Conservation (phyloP, 2,888 invertebrate species). For the Athalia cordata region DNA sequence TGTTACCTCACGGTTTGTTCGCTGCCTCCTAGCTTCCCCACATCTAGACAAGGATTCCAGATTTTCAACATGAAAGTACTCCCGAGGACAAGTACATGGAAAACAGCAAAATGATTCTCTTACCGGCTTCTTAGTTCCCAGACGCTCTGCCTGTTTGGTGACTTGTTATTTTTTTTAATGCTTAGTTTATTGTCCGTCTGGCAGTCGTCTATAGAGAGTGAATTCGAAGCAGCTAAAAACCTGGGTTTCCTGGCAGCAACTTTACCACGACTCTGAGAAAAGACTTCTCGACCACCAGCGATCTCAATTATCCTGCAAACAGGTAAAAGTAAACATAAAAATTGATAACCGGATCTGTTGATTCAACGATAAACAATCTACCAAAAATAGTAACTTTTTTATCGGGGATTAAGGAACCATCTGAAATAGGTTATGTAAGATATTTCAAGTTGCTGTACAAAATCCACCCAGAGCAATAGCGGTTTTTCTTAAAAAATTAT, state of each 20-base stretch:
- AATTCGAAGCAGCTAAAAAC: conserved; percentile 73
- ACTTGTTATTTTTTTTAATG: conserved; percentile 74
- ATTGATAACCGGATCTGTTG: neutral
- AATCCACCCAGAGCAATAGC: no score
- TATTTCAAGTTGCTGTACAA: no score
- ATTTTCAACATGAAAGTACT: conserved; percentile 1
- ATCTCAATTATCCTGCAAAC: conserved; percentile 80
- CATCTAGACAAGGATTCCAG: conserved; percentile 65
- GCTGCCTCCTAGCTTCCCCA: conserved; percentile 71
- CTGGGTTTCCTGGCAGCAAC: conserved; percentile 82
- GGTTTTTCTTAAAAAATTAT: no score
- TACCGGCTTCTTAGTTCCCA: conserved; percentile 78
- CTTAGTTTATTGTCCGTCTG: conserved; percentile 70
- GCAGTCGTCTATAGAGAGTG: conserved; percentile 69
- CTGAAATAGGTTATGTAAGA: no score
- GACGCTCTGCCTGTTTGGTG: conserved; percentile 76
- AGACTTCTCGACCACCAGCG: conserved; percentile 89
- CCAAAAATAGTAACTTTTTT: no score
- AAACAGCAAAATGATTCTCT: neutral
- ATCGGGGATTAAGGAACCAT: no score
- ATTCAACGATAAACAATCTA: no score
- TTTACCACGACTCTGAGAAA: conserved; percentile 88
- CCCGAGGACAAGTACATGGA: neutral
- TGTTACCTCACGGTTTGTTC: conserved; percentile 76
- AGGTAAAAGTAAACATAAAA: conserved; percentile 26